Conservation (phyloP, 1,140 invertebrate species). For the Macrosteles quadrilineatus region DNA sequence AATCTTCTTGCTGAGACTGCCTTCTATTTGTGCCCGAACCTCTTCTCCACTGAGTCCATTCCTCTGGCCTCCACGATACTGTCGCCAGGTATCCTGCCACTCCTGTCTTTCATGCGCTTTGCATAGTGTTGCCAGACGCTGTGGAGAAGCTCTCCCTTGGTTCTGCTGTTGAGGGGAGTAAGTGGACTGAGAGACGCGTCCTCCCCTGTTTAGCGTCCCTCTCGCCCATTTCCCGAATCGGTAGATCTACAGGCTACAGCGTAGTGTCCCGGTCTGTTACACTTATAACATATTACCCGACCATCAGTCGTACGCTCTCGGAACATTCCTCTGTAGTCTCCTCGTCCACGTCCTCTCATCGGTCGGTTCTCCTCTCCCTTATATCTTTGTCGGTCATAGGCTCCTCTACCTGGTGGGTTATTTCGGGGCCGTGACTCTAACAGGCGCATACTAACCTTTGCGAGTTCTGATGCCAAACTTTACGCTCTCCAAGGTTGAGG, state of each 20-base stretch:
- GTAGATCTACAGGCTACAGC: conserved; percentile 72
- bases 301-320: not conserved
- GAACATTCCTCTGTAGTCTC: not conserved
- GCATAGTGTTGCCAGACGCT: not conserved
- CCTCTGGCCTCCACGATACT: not conserved
- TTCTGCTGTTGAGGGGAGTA: not conserved
- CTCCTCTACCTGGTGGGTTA: not conserved
- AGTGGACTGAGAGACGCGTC: not conserved
- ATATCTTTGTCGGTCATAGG: not conserved
- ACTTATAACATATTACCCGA: conserved; percentile 73
- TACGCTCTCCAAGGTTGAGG: no score
- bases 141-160: not conserved
- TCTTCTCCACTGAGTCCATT: not conserved
- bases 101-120: not conserved
- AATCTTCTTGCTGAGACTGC: no score
- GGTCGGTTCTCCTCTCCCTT: not conserved
- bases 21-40: no score
- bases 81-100: not conserved
- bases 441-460: not conserved
- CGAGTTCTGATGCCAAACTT: not conserved
- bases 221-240: conserved; percentile 48
- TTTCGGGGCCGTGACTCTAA: not conserved
- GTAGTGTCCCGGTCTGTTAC: conserved; percentile 83
- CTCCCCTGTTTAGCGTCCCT: conserved; percentile 49
- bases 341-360: not conserved